Evolutionary conservation across 1,140 invertebrate species (phyloP).

Genomic region (Ephestia elutella): DNA sequence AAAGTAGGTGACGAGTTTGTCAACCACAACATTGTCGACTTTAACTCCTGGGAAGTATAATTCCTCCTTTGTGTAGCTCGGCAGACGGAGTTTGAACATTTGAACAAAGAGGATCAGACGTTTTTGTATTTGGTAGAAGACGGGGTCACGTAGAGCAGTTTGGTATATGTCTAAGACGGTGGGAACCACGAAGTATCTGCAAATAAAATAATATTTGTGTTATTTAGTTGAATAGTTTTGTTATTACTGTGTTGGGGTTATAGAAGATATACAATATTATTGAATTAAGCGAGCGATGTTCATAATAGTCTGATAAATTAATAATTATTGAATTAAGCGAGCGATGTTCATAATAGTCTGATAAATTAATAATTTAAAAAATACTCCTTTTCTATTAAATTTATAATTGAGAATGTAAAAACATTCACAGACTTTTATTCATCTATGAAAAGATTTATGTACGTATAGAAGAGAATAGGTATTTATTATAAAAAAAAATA

Average conservation of each 20-base stretch:
- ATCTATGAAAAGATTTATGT: too few relatives aligned
- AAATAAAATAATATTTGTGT: conserved; percentile 15
- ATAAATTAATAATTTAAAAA: too few relatives aligned
- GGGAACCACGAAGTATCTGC: conserved; percentile 70
- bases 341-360: too few relatives aligned
- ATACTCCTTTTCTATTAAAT: too few relatives aligned
- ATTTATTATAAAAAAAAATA: not conserved
- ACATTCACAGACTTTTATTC: too few relatives aligned
- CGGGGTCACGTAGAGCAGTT: conserved; percentile 80
- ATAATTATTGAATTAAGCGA: too few relatives aligned
- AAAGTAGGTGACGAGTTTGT: conserved; percentile 75
- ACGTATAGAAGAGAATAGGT: not conserved
- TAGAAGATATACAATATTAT: too few relatives aligned
- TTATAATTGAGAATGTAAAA: too few relatives aligned
- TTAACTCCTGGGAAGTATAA: conserved; percentile 76
- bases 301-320: too few relatives aligned
- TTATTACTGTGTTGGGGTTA: too few relatives aligned
- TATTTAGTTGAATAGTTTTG: too few relatives aligned
- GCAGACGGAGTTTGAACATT: conserved; percentile 76
- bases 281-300: too few relatives aligned
- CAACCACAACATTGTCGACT: conserved; percentile 73
- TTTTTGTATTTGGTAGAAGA: conserved; percentile 80
- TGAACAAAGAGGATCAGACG: conserved; percentile 75
- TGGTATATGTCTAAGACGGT: conserved; percentile 73
- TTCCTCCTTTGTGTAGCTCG: conserved; percentile 79